These are phyloP conservation scores for Hydropsyche tenuis DNA, from an alignment of 1,140 invertebrate species.

Conservation along the genomic window DNA sequence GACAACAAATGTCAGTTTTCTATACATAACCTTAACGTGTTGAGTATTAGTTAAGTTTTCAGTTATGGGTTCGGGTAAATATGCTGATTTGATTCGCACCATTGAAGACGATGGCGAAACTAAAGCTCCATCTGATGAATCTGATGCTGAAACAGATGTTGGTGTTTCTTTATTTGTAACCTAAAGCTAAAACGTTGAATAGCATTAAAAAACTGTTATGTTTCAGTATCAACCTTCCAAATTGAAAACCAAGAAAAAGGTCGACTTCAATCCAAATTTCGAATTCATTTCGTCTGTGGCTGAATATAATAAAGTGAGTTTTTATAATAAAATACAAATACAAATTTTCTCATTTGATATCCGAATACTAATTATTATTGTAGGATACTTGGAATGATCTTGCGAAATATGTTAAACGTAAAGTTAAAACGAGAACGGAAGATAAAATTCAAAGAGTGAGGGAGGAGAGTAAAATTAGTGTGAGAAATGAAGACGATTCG, in stretches of 20 bases:
- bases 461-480: conserved; percentile 48
- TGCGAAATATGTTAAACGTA: conserved; percentile 81
- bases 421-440: conserved; percentile 80
- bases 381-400: conserved; percentile 86
- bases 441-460: conserved; percentile 81
- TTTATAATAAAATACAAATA: conserved; percentile 1
- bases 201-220: conserved; percentile 33
- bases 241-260: conserved; percentile 72
- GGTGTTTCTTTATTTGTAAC: conserved; percentile 51
- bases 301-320: conserved; percentile 73
- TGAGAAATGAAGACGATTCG: conserved; percentile 53
- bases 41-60: neutral
- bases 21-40: no score
- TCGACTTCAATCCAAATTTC: conserved; percentile 77
- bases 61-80: conserved; percentile 26
- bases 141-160: conserved; percentile 83
- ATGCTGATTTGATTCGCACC: conserved; percentile 61
- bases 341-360: neutral
- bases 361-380: conserved; percentile 32
- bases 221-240: conserved; percentile 80
- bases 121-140: conserved; percentile 78
- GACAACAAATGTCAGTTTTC: no score
- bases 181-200: conserved; percentile 1
- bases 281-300: conserved; percentile 74
- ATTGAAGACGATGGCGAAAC: conserved; percentile 82